Evolutionary conservation across 2,797 vertebrate species (phyloP).

Genomic region (Graptemys geographica): DNA sequence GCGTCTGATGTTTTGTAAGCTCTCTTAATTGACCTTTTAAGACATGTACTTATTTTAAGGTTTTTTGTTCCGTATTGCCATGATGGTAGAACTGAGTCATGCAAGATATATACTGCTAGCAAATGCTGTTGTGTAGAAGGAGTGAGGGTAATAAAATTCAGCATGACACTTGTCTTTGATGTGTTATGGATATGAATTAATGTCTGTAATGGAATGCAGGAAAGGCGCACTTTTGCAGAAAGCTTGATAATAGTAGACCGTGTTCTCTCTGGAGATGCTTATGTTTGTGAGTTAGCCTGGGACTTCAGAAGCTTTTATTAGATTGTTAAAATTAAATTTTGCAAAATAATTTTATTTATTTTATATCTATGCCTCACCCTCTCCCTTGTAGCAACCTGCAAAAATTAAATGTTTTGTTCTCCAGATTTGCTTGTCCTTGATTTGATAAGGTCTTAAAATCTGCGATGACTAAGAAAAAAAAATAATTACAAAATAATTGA

Average conservation of each 20-base stretch:
- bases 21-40: constrained; percentile 64
- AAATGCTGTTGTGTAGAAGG: constrained; percentile 46
- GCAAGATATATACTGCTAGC: constrained; percentile 63
- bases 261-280: not conserved
- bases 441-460: constrained; percentile 36
- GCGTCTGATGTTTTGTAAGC: constrained; percentile 71
- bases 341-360: constrained; percentile 54
- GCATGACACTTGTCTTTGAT: constrained; percentile 71
- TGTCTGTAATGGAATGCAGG: constrained; percentile 51
- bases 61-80: constrained; percentile 55
- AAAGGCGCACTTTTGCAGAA: not conserved
- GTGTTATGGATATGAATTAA: constrained; percentile 56
- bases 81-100: constrained; percentile 69
- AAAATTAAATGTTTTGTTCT: not conserved
- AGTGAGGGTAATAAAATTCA: constrained; percentile 65
- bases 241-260: constrained; percentile 19
- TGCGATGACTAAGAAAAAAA: not conserved
- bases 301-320: constrained; percentile 50
- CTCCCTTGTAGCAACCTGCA: constrained; percentile 10
- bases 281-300: constrained; percentile 3
- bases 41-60: constrained; percentile 67
- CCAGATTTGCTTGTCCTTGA: constrained; percentile 20
- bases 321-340: constrained; percentile 53
- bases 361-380: not conserved
- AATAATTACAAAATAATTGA: constrained; percentile 51